Conservation (phyloP, 1,140 invertebrate species). For the Formica selysi region DNA sequence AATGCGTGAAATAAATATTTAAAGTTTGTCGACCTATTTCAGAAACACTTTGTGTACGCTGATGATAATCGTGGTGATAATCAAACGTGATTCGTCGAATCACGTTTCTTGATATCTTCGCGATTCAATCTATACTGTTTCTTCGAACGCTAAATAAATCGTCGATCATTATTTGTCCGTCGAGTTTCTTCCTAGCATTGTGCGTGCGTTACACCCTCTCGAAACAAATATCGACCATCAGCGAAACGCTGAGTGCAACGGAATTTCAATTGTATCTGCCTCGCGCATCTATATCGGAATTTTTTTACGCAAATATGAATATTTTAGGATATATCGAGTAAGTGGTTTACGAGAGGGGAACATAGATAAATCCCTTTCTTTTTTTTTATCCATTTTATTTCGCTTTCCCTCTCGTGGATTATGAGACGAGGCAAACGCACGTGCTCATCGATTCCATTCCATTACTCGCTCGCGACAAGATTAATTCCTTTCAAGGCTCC, state of each 20-base stretch:
- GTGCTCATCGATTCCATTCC: constrained; percentile 26
- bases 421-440: background rate
- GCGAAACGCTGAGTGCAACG: background rate
- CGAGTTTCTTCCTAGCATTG: too few relatives aligned
- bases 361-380: constrained; percentile 30
- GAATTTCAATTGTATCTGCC: background rate
- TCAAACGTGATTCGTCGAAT: too few relatives aligned
- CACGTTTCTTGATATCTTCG: too few relatives aligned
- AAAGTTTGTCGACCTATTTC: too few relatives aligned
- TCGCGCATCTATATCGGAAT: background rate
- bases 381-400: constrained; percentile 4
- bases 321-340: constrained; percentile 14
- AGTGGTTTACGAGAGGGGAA: background rate
- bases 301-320: constrained; percentile 35
- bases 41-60: too few relatives aligned
- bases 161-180: too few relatives aligned
- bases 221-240: background rate
- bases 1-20: too few relatives aligned
- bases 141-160: too few relatives aligned
- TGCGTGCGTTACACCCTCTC: background rate
- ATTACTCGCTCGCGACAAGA: constrained; percentile 37
- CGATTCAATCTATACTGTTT: too few relatives aligned
- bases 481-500: constrained; percentile 51
- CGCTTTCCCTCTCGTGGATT: constrained; percentile 21
- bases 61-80: too few relatives aligned